These are phyloP conservation scores for Trichechus manatus DNA, from an alignment of 2,113 vertebrate genomes.

Conservation along the genomic window DNA sequence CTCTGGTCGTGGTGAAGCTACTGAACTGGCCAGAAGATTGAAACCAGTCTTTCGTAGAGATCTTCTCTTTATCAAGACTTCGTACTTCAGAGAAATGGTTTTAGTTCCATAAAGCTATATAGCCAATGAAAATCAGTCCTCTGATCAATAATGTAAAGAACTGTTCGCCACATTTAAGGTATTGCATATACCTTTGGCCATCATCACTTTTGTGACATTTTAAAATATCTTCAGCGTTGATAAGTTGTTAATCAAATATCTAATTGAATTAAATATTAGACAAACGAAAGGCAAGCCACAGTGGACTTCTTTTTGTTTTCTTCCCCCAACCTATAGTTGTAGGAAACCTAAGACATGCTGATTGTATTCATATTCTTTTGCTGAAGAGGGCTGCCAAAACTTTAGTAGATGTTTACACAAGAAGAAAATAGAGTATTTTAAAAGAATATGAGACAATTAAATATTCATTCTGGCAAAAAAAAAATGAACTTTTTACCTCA, in stretches of 20 bases:
- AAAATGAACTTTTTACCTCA: not conserved
- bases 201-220: not conserved
- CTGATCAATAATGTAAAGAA: not conserved
- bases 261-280: not conserved
- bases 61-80: not conserved
- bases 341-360: not conserved
- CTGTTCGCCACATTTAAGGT: not conserved
- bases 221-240: not conserved
- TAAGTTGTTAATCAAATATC: slow-evolving; percentile 23
- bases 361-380: slow-evolving; percentile 15
- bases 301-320: slow-evolving; percentile 19
- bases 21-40: not conserved
- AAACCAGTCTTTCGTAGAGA: not conserved
- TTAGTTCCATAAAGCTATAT: not conserved
- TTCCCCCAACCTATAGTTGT: not conserved
- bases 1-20: not conserved
- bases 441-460: slow-evolving; percentile 48
- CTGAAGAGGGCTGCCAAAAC: not conserved
- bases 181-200: not conserved
- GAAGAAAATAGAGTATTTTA: slow-evolving; percentile 4
- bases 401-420: slow-evolving; percentile 22
- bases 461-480: slow-evolving; percentile 29
- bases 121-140: not conserved
- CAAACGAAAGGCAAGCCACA: not conserved
- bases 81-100: not conserved